A percentile compares a stretch with the other conserved stretches of the same genome.
Evolutionary conservation across 92 coral and sea anemone species (phyloP).

Genomic region (Meandrina meandrites): DNA sequence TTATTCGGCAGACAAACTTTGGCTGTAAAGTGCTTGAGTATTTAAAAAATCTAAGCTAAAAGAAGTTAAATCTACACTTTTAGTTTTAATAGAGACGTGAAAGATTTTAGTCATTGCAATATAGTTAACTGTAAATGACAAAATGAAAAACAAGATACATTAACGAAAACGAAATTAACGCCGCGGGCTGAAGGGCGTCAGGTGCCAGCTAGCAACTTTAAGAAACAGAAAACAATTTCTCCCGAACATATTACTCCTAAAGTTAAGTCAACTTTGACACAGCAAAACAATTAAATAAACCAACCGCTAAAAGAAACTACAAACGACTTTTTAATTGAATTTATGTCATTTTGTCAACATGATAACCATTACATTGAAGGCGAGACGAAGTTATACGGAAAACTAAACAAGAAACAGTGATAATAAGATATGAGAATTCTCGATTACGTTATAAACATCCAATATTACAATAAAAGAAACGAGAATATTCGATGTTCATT

Average conservation of each 20-base stretch:
- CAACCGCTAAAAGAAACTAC: constrained; percentile 30
- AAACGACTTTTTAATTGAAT: constrained; percentile 46
- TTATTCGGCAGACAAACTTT: neutral
- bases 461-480: neutral
- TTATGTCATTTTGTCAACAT: constrained; percentile 33
- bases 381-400: constrained; percentile 14
- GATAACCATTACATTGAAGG: constrained; percentile 9
- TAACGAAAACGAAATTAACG: neutral
- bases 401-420: neutral
- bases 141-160: neutral
- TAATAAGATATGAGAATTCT: neutral
- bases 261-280: constrained; percentile 23
- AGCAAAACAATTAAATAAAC: constrained; percentile 37
- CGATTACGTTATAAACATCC: neutral
- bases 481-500: neutral
- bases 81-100: neutral
- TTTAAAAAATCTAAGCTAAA: neutral
- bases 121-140: neutral
- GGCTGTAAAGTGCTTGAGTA: neutral
- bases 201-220: constrained; percentile 34
- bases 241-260: neutral
- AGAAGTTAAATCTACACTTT: no score
- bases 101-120: neutral
- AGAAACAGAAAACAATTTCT: neutral
- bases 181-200: constrained; percentile 20